These are phyloP conservation scores for Geopemphigus sp. DNA, from an alignment of 1,140 invertebrate genomes.

Conservation along the genomic window DNA sequence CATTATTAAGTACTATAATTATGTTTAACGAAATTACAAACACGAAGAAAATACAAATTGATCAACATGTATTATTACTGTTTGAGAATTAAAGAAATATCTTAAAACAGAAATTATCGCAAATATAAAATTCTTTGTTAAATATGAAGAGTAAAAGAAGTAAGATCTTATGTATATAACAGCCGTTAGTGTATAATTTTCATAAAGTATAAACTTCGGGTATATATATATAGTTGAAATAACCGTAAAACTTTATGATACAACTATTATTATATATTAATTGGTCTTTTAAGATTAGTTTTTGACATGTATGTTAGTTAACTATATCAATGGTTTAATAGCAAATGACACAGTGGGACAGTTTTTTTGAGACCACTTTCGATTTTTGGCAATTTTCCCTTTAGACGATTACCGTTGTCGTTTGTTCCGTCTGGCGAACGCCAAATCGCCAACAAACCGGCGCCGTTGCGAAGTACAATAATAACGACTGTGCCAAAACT, in stretches of 20 bases:
- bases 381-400: slow-evolving; percentile 47
- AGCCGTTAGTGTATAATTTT: not conserved
- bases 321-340: slow-evolving; percentile 27
- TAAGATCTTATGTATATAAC: not conserved
- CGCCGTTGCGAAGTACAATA: slow-evolving; percentile 26
- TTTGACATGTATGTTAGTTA: slow-evolving; percentile 31
- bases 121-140: not conserved
- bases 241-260: not conserved
- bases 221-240: not conserved
- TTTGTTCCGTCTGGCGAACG: slow-evolving; percentile 38
- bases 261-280: slow-evolving; percentile 17
- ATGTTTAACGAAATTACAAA: no score
- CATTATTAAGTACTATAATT: no score
- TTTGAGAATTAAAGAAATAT: no score
- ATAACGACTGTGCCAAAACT: slow-evolving; percentile 48
- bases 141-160: not conserved
- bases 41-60: no score
- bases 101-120: not conserved
- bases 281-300: slow-evolving; percentile 21
- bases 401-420: slow-evolving; percentile 36
- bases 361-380: not conserved
- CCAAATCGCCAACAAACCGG: slow-evolving; percentile 22
- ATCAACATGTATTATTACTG: no score
- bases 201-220: not conserved
- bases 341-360: not conserved